A percentile compares a stretch with the other conserved stretches of the same genome.
phyloP scores from a whole-genome alignment of 2,888 invertebrate species.

The Phrixothrix hirtus region DNA sequence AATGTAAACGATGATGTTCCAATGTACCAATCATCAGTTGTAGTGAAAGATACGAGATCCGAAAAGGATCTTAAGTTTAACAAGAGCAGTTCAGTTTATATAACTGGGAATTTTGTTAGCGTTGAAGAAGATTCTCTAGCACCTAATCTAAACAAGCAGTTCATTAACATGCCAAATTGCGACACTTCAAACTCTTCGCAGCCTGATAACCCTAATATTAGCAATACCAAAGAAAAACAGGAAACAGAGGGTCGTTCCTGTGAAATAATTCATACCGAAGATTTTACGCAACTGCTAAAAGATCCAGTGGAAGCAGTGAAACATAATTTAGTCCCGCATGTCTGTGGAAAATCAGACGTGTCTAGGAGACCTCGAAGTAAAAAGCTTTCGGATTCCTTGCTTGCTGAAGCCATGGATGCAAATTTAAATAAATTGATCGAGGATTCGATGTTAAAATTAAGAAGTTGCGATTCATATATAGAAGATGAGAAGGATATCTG shows the following conservation, averaged over 20 bases:
- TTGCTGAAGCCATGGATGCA: conserved; percentile 58
- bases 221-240: conserved; percentile 12
- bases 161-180: conserved; percentile 10
- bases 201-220: conserved; percentile 14
- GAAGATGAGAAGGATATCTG: conserved; percentile 54
- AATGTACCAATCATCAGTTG: conserved; percentile 73
- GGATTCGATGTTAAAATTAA: conserved; percentile 67
- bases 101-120: conserved; percentile 48
- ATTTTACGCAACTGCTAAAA: conserved; percentile 55
- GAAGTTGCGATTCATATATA: conserved; percentile 46
- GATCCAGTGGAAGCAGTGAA: conserved; percentile 79
- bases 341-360: conserved; percentile 67
- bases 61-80: conserved; percentile 34
- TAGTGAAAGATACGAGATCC: conserved; percentile 64
- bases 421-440: conserved; percentile 66
- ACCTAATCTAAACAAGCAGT: conserved; percentile 5
- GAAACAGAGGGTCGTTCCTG: too few relatives aligned
- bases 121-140: conserved; percentile 5
- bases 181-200: conserved; percentile 4
- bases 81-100: conserved; percentile 53
- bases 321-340: conserved; percentile 74
- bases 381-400: conserved; percentile 60
- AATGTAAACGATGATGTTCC: conserved; percentile 71
- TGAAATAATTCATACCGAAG: conserved; percentile 6
- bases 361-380: conserved; percentile 53